phyloP scores from a whole-genome alignment of 1,140 invertebrate species.

The Pentalonia nigronervosa region DNA sequence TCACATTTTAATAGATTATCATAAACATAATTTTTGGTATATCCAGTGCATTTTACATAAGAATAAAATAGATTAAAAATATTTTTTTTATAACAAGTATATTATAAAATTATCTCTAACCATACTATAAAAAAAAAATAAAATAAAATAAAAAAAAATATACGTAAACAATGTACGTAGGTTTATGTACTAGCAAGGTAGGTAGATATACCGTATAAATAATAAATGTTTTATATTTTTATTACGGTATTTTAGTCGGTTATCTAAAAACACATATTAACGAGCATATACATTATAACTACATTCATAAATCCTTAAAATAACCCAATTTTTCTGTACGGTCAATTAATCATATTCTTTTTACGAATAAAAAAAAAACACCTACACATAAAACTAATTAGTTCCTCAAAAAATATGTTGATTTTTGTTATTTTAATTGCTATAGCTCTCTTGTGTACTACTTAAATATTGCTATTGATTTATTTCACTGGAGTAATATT shows the following conservation, averaged over 20 bases:
- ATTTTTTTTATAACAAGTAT: not conserved
- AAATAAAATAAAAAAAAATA: not conserved
- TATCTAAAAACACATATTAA: constrained; percentile 14
- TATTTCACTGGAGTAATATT: not conserved
- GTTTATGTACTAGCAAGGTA: not conserved
- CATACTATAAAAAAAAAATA: not conserved
- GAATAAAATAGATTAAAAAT: not conserved
- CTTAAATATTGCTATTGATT: not conserved
- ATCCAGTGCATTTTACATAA: not conserved
- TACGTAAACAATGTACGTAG: not conserved
- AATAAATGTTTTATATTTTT: constrained; percentile 27
- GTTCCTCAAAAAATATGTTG: not conserved
- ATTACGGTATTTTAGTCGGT: not conserved
- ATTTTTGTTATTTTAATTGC: not conserved
- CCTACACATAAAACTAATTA: not conserved
- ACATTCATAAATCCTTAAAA: not conserved
- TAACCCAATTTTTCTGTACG: constrained; percentile 5
- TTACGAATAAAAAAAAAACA: not conserved
- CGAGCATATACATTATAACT: not conserved
- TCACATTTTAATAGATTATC: not conserved
- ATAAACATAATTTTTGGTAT: not conserved
- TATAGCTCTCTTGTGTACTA: not conserved
- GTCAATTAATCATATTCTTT: constrained; percentile 8
- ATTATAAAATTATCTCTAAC: not conserved
- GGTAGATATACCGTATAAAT: not conserved